Evolutionary conservation across 2,888 invertebrate species (phyloP), one percentile per base, ranked within the genome.

Genomic region (Nipponacmea schrenckii): DNA sequence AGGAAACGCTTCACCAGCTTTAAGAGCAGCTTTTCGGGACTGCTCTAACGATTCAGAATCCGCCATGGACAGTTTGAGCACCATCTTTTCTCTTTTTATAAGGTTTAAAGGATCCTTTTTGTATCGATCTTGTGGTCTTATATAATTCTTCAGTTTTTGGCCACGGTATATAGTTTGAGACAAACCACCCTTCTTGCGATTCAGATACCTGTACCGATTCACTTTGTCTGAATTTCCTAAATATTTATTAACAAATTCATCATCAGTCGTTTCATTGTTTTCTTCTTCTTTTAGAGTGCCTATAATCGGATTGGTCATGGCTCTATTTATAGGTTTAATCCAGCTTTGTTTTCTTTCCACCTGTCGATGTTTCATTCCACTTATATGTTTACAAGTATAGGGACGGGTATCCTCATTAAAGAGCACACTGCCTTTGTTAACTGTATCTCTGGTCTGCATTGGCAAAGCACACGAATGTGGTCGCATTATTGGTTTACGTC

Each of bases 61-160:
- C 31, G 67, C 64, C 31, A 68, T 67, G 12, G 72, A 69, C n/a
- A 69, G 17, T 10, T 65, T 64, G 15, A 45, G 27, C 24, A 69
- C 17, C 14, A 71, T 44, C 26, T 45, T 68, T 31, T 74, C 69
- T 15, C 64, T 66, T n/a, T 71, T 64, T 0, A 31, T 15, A 7
- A 12, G 26, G 20, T 46, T n/a, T 50, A 74, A 64, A 15, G 67
- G 64, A 31, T 71, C 68, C 17, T 24, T 50, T 17, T 68, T 68
- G 64, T 74, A 74, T 31, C 74, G 66, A 5, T 71, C 67, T 46
- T 74, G 74, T 2, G 74, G 74, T 20, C 63, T 71, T 2, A 74
- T 64, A 48, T 74, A 74, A 64, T 74, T 71, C 56, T 20, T 63
- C 44, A 74, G 63, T 56, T 45, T 48, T 45, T 48, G 56, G 3